Conservation (phyloP, 1,140 invertebrate species). For the Octopus sinensis region DNA sequence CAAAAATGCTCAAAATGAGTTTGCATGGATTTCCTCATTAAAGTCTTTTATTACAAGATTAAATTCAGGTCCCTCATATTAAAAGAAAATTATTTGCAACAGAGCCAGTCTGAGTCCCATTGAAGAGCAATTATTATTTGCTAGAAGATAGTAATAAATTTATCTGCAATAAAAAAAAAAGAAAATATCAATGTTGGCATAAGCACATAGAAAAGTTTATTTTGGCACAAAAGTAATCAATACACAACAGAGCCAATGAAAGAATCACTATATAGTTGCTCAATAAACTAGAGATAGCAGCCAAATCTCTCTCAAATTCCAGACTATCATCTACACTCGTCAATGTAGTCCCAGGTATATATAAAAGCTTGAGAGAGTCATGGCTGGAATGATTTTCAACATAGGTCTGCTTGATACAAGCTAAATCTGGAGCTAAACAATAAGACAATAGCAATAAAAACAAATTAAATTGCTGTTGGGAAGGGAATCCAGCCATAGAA, state of each 20-base stretch:
- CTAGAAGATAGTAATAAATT: constrained; percentile 5
- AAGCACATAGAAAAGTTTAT: neutral
- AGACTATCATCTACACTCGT: neutral
- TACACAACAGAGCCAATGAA: too few relatives aligned
- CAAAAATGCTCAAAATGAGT: neutral
- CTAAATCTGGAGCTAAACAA: too few relatives aligned
- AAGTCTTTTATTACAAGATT: neutral
- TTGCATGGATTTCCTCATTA: neutral
- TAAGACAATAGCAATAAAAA: too few relatives aligned
- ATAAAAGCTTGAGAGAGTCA: neutral
- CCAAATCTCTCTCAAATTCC: neutral
- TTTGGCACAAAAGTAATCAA: neutral
- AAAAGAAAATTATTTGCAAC: neutral
- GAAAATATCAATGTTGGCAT: neutral
- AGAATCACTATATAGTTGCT: neutral
- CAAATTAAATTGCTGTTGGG: too few relatives aligned
- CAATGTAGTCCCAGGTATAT: neutral
- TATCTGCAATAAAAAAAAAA: constrained; percentile 13
- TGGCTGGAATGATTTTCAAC: too few relatives aligned
- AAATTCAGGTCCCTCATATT: neutral
- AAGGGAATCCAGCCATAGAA: too few relatives aligned
- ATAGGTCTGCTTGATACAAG: too few relatives aligned
- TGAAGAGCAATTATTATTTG: neutral
- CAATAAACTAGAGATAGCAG: neutral
- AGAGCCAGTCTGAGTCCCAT: neutral